These are phyloP conservation scores for Petaurus breviceps DNA, from an alignment of 2,113 vertebrate species.

Conservation along the genomic window DNA sequence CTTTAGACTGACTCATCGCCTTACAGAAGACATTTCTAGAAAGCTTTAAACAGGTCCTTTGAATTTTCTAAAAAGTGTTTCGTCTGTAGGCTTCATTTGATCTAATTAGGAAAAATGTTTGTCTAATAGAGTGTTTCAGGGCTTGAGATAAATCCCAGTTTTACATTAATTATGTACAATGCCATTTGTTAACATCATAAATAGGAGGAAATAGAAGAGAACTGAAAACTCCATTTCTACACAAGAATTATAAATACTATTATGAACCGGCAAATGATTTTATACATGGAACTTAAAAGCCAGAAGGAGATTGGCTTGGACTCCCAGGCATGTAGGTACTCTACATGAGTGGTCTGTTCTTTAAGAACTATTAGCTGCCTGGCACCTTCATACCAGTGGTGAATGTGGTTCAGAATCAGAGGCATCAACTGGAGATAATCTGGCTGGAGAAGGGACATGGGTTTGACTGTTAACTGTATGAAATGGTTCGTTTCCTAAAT, in stretches of 20 bases:
- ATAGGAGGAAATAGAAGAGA: constrained; percentile 6
- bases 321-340: not conserved
- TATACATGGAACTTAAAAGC: not conserved
- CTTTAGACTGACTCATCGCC: not conserved
- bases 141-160: constrained; percentile 63
- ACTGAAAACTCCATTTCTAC: constrained; percentile 10
- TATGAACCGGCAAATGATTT: constrained; percentile 6
- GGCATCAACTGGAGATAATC: not conserved
- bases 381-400: not conserved
- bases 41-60: constrained; percentile 45
- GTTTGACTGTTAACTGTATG: constrained; percentile 3
- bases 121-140: constrained; percentile 41
- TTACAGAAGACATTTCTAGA: not conserved
- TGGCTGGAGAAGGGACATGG: not conserved
- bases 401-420: not conserved
- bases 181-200: constrained; percentile 49
- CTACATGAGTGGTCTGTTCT: not conserved
- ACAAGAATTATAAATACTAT: not conserved
- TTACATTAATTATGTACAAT: constrained; percentile 62
- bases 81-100: constrained; percentile 32
- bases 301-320: not conserved
- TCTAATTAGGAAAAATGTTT: constrained; percentile 60
- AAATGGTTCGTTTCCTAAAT: not conserved
- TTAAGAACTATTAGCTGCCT: not conserved
- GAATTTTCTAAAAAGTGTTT: constrained; percentile 22